Percentiles rank a stretch among this genome's conserved stretches.
Conservation (phyloP, 2,113 vertebrate genomes). For the Aphyosemion australe region DNA sequence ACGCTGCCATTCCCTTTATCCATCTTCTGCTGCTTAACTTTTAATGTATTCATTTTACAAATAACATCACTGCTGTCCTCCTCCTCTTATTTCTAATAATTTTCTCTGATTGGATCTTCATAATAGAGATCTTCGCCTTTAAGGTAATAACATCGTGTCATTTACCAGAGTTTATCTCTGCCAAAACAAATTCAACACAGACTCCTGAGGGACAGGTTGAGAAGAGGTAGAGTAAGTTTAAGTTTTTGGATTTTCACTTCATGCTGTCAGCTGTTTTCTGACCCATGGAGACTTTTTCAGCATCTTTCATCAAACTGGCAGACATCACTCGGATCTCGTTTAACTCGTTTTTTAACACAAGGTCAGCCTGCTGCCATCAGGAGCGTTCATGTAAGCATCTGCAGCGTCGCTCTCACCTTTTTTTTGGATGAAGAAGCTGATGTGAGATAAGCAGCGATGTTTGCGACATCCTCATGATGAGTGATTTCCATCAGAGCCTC, state of each 20-base stretch:
- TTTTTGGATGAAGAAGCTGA: constrained; percentile 22
- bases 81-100: rapidly evolving
- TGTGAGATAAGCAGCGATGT: constrained; percentile 3
- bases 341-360: constrained; percentile 14
- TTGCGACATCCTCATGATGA: constrained; percentile 34
- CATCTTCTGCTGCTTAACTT: neutral
- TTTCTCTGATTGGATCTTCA: neutral
- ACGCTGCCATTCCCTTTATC: neutral
- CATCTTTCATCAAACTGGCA: neutral
- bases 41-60: neutral
- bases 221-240: neutral
- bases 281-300: neutral
- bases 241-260: neutral
- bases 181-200: constrained; percentile 39
- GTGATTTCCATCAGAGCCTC: constrained; percentile 17
- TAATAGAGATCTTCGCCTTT: no score
- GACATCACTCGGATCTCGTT: constrained; percentile 10
- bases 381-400: constrained; percentile 1
- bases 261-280: rapidly evolving
- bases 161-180: constrained; percentile 23
- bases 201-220: constrained; percentile 21
- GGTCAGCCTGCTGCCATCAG: constrained; percentile 26
- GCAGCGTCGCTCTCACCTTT: neutral
- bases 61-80: no score
- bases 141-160: neutral